Conservation (phyloP, 2,113 vertebrate genomes). For the Podarcis raffonei region DNA sequence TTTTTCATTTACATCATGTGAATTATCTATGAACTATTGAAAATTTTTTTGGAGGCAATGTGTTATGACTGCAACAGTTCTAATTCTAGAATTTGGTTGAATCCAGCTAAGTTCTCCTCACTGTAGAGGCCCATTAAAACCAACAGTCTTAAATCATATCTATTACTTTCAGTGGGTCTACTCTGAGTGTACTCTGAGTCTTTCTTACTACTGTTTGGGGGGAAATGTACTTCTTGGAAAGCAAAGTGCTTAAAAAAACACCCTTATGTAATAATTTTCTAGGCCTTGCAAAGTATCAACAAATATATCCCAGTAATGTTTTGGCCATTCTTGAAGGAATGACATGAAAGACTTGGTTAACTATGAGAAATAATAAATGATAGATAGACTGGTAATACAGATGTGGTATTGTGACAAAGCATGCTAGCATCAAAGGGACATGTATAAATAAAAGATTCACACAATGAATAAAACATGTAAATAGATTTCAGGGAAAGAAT, state of each 20-base stretch:
- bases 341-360: conserved; percentile 13
- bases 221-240: neutral
- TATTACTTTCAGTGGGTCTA: neutral
- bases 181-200: too few species aligned
- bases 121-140: too few species aligned
- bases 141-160: too few species aligned
- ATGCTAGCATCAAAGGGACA: conserved; percentile 57
- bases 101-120: too few species aligned
- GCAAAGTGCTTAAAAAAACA: neutral
- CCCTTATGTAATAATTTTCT: neutral
- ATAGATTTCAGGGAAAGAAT: conserved; percentile 46
- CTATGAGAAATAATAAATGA: conserved; percentile 56
- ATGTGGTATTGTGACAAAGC: conserved; percentile 58
- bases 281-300: neutral
- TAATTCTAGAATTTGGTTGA: neutral
- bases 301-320: neutral
- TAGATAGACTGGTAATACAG: conserved; percentile 45
- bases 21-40: neutral
- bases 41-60: neutral
- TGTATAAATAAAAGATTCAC: conserved; percentile 67
- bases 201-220: neutral
- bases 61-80: neutral
- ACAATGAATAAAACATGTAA: conserved; percentile 67
- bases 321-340: neutral
- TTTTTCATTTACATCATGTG: neutral